Evolutionary conservation across 2,113 vertebrate genomes (phyloP).

Genomic region (Erpornis zantholeuca): DNA sequence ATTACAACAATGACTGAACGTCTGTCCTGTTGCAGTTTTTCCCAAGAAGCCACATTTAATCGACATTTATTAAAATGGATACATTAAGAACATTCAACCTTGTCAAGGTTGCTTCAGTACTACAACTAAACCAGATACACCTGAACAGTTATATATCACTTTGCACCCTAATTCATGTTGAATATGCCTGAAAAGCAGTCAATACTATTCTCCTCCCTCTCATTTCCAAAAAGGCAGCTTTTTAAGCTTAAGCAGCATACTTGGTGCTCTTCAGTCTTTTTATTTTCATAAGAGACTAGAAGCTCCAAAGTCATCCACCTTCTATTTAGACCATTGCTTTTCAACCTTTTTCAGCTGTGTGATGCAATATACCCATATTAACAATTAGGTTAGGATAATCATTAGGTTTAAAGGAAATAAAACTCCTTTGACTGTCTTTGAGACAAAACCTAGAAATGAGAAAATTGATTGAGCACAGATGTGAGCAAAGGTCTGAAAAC

Average conservation of each 20-base stretch:
- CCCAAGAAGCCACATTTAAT: not conserved
- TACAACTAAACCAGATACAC: not conserved
- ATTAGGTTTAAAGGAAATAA: not conserved
- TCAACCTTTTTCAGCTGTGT: not conserved
- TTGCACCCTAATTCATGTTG: not conserved
- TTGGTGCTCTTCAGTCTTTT: accelerated
- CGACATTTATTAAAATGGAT: not conserved
- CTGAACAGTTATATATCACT: not conserved
- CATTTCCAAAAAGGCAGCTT: not conserved
- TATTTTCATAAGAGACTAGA: not conserved
- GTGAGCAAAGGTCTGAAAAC: not conserved
- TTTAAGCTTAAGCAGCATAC: not conserved
- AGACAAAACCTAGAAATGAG: not conserved
- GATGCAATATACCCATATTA: not conserved
- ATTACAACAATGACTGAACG: not conserved
- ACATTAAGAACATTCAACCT: not conserved
- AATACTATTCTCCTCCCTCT: not conserved
- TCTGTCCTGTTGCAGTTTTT: not conserved
- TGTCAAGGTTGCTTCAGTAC: not conserved
- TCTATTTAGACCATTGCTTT: not conserved
- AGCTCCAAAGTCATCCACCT: not conserved
- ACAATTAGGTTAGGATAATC: not conserved
- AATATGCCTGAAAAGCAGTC: not conserved
- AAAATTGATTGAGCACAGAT: not conserved
- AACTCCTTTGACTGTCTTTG: not conserved